Base-by-base conservation (phyloP, 2,113 vertebrate genomes). In the Nothoprocta pentlandii region DNA sequence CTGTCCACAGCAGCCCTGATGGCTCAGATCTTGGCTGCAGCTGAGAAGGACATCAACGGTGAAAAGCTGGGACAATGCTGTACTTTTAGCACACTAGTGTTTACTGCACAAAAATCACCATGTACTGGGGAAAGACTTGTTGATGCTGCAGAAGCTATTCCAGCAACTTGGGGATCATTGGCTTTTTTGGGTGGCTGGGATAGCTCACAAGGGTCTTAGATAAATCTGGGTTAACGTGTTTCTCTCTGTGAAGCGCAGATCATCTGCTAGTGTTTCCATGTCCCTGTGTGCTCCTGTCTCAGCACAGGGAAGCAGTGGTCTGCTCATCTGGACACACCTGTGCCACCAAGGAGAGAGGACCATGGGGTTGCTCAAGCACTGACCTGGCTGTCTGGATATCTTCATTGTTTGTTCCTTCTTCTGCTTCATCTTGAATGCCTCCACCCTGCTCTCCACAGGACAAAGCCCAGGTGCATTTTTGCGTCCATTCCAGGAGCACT, bases 11-110 rank as follows among this genome's bases (percentile, higher is more conserved):
- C 58, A 92, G 63, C 46, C 26, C 16, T 36, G 62, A 23, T 4
- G 54, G 58, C 26, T 42, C 53, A 59, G 80, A 71, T 16, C 9
- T 44, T 26, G 58, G 23, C 26, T 54, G 39, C 49, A 91, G 77
- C 68, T 28, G 21, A 21, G 22, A 56, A 34, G 7, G 34, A 2
- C 30, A 10, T 6, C 3, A 6, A 6, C 79, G 54, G 58, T 71
- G 83, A 59, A 16, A 17, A 10, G 22, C 30, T 1, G 2, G 36
- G 41, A 71, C 19, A 39, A 21, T 0, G 0, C 2, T 25, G 54
- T 54, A 30, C 51, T 47, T 71, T 59, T 59, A 30, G 39, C 62
- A 49, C 42, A n/a, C 22, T 22, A 2, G 1, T 71, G 41, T 23
- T 69, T 47, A 41, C 41, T 21, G 8, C 4, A 32, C 42, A 67